Base-by-base conservation (phyloP, 2,888 invertebrate genomes). In the Cacoxenus indagator region DNA sequence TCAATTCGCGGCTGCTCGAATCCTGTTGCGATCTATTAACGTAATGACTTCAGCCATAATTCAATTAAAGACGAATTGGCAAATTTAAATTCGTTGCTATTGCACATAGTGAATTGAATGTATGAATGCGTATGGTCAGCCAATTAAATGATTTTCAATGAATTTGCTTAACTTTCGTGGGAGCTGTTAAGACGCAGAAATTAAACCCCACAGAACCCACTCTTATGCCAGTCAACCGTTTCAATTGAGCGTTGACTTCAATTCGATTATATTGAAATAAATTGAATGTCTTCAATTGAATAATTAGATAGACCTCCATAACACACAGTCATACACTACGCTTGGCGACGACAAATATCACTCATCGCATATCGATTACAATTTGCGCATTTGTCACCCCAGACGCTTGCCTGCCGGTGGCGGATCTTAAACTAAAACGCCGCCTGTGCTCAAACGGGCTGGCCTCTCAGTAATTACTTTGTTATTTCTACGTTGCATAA, bases 261-360 rank as follows among this genome's bases (percentile, higher is more conserved):
- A 86, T 85, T 85, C 84, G 85, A 85, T 86, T 85, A 85, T 82
- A 85, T 83, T 82, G 83, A 83, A 82, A 81, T 81, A 81, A 81
- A 81, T 81, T 76, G 83, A 83, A 81, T 72, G 80, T 79, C 82
- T 78, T 83, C 81, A 81, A 81, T 81, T 81, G 81, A 81, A 81
- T 83, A 81, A 81, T 83, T 83, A 83, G 83, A 27, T 74, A 68
- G 72, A 74, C 67, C 59, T 46, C 67, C 70, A 65, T 70, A 64
- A 26, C 27, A 54, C 61, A 68, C 73, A 26, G 24, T 59, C 70
- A 74, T 74, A 51, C 17, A 51, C 24, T n/a, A n/a, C n/a, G n/a
- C n/a, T n/a, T n/a, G n/a, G n/a, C n/a, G n/a, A n/a, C n/a, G n/a
- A 19, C n/a, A 11, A 17, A 51, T 19, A 54, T 54, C 26, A 19